Percentiles rank a stretch among this genome's conserved stretches.
Conservation (phyloP, 2,888 invertebrate genomes). For the Gnatocerus cornutus region DNA sequence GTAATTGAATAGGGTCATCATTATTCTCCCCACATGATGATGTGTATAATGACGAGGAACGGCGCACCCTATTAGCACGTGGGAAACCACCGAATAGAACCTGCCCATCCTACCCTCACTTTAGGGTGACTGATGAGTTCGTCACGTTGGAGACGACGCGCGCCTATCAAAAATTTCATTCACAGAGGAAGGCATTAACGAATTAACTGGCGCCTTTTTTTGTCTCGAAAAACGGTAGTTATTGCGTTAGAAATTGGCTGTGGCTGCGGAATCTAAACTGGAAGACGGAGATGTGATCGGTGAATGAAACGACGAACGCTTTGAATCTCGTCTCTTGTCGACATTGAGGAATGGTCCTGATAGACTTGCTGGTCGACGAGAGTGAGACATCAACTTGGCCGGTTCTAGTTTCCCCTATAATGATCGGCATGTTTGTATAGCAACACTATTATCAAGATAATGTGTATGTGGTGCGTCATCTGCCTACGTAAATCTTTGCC, state of each 20-base stretch:
- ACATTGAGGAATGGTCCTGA: slow-evolving; percentile 41
- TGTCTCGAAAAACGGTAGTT: too few species aligned
- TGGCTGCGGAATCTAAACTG: too few species aligned
- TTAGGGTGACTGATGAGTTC: slow-evolving; percentile 51
- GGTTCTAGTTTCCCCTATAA: slow-evolving; percentile 64
- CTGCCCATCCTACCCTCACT: slow-evolving; percentile 49
- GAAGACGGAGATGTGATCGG: slow-evolving; percentile 14
- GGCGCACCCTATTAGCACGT: slow-evolving; percentile 61
- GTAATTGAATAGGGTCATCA: slow-evolving; percentile 55
- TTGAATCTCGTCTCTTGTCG: slow-evolving; percentile 24
- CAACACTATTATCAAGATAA: slow-evolving; percentile 67
- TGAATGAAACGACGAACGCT: slow-evolving; percentile 33
- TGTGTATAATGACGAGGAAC: slow-evolving; percentile 57
- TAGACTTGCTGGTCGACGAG: slow-evolving; percentile 46
- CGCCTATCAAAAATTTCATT: slow-evolving; percentile 15
- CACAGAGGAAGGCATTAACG: slow-evolving; percentile 5
- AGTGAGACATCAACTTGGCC: slow-evolving; percentile 64
- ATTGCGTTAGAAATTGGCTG: too few species aligned
- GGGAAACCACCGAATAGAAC: slow-evolving; percentile 57
- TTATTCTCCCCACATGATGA: slow-evolving; percentile 56
- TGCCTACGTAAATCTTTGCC: slow-evolving; percentile 45
- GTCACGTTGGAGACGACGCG: slow-evolving; percentile 41
- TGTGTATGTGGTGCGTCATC: slow-evolving; percentile 54
- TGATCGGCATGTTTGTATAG: slow-evolving; percentile 66
- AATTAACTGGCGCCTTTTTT: neutral